Evolutionary conservation across 1,140 invertebrate species (phyloP), one percentile per base, ranked within the genome.

Genomic region (Neodiprion pinetum): DNA sequence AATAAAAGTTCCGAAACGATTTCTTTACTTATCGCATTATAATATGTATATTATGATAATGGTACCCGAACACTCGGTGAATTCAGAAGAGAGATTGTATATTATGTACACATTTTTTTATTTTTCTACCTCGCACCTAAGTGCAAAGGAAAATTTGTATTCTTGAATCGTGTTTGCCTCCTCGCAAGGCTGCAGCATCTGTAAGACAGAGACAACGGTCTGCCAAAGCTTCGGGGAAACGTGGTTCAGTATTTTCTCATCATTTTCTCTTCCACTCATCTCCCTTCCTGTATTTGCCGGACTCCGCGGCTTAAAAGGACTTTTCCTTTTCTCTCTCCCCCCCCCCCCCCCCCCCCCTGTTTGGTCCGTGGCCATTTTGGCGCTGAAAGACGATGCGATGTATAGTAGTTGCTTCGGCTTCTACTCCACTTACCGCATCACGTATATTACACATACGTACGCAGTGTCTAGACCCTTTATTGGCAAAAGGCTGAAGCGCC

Each of bases 251-350:
- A 61, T 61, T 61, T 17, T 61, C 53, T 61, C 53, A 61, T 61
- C n/a, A 61, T 14, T 61, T 61, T 61, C 53, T 17, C 9, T 17
- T 61, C 53, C 53, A 17, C 53, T 61, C 53, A 61, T 61, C 53
- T 61, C 8, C n/a, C 53, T 61, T 61, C 53, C n/a, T 1, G 4
- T 61, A 61, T 61, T 61, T 17, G 53, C 53, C n/a, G 53, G 53
- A 61, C 53, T 61, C n/a, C 28, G 28, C n/a, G 53, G 53, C 53
- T 61, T 61, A 61, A 61, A 61, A 61, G 53, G 53, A 61, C 53
- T 61, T 9, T 17, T 17, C 53, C 9, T 17, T 61, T 61, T 53
- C 17, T 40, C 28, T 2, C 5, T 1, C 28, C 28, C 28, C 28
- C 28, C 28, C 28, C 5, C 28, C 28, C 28, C 28, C 5, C 28